Conservation (phyloP, 2,113 vertebrate species). For the Eretmochelys imbricata region DNA sequence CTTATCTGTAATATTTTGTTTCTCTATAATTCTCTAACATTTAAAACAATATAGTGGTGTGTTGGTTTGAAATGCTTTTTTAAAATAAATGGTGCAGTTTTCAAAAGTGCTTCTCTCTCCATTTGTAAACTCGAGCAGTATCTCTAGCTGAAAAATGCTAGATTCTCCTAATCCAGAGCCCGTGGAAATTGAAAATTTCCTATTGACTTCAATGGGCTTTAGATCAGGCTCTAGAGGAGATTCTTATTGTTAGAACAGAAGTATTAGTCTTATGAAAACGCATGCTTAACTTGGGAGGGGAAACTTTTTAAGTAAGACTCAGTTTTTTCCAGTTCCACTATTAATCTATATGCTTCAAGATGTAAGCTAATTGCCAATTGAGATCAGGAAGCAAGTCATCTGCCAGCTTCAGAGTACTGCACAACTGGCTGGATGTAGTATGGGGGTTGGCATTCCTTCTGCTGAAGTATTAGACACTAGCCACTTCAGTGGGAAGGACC, state of each 20-base stretch:
- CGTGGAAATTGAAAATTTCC: background rate
- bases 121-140: background rate
- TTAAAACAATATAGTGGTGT: no score
- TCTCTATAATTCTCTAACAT: background rate
- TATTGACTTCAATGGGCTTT: background rate
- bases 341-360: background rate
- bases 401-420: background rate
- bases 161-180: background rate
- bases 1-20: background rate
- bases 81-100: background rate
- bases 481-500: background rate
- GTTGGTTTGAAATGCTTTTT: background rate
- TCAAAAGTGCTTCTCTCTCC: background rate
- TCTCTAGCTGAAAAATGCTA: background rate
- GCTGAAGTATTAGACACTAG: background rate
- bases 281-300: background rate
- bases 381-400: background rate
- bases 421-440: rapidly evolving
- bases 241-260: background rate
- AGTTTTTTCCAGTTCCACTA: background rate
- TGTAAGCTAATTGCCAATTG: background rate
- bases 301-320: background rate
- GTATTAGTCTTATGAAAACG: background rate
- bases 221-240: background rate
- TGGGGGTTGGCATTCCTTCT: background rate